Evolutionary conservation across 1,140 invertebrate species (phyloP).

Genomic region (Heliconius himera): DNA sequence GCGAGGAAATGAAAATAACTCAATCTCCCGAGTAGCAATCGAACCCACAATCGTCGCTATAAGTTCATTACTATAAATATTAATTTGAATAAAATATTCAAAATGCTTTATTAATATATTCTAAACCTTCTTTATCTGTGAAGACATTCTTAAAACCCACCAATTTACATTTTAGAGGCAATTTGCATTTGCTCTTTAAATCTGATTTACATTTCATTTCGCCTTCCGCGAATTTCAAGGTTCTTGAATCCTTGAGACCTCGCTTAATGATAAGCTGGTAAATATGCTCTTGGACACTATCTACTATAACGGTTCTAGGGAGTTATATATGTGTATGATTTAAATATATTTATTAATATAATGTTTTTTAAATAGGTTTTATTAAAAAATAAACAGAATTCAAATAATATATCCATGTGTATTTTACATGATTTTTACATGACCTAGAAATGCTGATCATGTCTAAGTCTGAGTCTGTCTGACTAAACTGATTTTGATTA

Average conservation of each 20-base stretch:
- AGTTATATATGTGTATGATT: background rate
- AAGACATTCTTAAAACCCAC: background rate
- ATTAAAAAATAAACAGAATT: too few relatives aligned
- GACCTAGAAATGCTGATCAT: too few relatives aligned
- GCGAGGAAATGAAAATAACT: too few relatives aligned
- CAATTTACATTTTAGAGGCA: slow-evolving; percentile 19
- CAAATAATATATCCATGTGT: too few relatives aligned
- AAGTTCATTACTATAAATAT: too few relatives aligned
- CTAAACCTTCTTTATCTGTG: background rate
- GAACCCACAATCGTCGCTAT: too few relatives aligned
- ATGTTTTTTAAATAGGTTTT: background rate
- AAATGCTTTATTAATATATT: background rate
- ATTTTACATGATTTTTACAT: too few relatives aligned
- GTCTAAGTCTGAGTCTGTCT: too few relatives aligned
- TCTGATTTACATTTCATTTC: slow-evolving; percentile 22
- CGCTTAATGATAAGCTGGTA: background rate
- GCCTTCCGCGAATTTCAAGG: slow-evolving; percentile 8
- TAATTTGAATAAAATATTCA: background rate
- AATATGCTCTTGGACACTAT: background rate
- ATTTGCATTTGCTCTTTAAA: slow-evolving; percentile 29
- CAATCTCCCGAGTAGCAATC: too few relatives aligned
- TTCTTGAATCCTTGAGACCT: background rate
- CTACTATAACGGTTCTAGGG: background rate
- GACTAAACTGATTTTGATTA: too few relatives aligned
- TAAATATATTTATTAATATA: background rate